Conservation (phyloP, 2,797 vertebrate genomes). For the Myotis pilosus region DNA sequence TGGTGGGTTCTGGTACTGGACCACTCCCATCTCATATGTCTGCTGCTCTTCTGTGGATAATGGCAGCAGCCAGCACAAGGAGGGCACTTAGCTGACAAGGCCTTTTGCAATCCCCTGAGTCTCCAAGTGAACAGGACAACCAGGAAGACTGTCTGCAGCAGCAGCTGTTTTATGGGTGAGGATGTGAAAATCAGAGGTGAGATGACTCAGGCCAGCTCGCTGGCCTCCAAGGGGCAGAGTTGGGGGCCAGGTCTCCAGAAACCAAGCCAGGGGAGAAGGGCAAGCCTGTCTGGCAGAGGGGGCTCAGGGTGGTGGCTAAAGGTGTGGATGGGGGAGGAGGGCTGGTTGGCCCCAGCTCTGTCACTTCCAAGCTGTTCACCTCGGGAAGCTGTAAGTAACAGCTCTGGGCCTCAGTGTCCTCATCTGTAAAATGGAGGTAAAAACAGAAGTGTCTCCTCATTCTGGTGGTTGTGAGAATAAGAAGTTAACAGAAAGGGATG, state of each 20-base stretch:
- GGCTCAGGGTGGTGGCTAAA: fast-evolving
- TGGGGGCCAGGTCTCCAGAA: too few species aligned
- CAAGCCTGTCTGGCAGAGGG: background rate
- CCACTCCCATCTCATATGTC: fast-evolving
- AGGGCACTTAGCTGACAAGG: background rate
- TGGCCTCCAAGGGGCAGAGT: background rate
- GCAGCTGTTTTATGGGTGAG: fast-evolving
- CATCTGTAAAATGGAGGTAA: background rate
- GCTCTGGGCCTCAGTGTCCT: background rate
- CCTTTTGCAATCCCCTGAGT: background rate
- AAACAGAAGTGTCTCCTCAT: background rate
- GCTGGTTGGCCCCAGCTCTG: background rate
- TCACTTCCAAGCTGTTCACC: background rate
- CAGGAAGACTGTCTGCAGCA: background rate
- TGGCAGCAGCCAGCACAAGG: fast-evolving
- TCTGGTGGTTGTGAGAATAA: background rate
- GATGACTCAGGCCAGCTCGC: background rate
- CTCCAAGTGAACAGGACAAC: fast-evolving
- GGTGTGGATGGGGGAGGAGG: fast-evolving
- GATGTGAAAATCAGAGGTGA: background rate
- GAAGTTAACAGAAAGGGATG: background rate
- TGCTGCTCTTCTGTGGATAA: background rate
- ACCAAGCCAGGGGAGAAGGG: background rate
- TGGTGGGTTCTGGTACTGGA: background rate
- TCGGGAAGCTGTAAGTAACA: fast-evolving